Percentiles rank a stretch among this genome's conserved stretches.
phyloP scores from a whole-genome alignment of 2,113 vertebrate genomes.

The Crocuta crocuta region DNA sequence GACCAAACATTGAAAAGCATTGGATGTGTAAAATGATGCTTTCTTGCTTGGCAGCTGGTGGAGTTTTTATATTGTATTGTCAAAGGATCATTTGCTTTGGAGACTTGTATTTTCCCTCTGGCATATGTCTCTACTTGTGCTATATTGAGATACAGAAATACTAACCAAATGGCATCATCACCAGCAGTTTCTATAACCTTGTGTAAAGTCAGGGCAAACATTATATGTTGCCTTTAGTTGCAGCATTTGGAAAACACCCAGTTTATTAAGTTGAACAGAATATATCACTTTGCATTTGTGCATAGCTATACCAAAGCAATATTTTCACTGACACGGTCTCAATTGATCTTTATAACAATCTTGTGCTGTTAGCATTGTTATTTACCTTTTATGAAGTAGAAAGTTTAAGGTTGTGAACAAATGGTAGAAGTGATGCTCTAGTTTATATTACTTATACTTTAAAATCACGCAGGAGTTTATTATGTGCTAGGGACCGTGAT shows the following conservation, averaged over 20 bases:
- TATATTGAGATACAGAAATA: not conserved
- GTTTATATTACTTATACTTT: not conserved
- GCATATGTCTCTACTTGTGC: not conserved
- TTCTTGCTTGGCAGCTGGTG: not conserved
- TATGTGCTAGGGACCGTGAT: not conserved
- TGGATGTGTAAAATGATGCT: not conserved
- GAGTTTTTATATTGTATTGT: not conserved
- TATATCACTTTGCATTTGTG: not conserved
- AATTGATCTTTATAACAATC: not conserved
- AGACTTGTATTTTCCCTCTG: not conserved
- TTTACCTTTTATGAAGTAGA: conserved; percentile 10
- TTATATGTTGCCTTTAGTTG: not conserved
- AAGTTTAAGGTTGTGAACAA: conserved; percentile 24
- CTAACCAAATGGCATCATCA: not conserved
- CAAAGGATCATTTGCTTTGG: conserved; percentile 1
- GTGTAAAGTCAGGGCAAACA: not conserved
- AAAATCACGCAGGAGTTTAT: conserved; percentile 10
- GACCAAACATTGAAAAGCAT: not conserved
- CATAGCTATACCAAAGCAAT: not conserved
- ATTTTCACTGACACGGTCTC: conserved; percentile 25
- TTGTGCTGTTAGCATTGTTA: not conserved
- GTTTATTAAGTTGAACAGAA: not conserved
- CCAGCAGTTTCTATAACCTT: not conserved
- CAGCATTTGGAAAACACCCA: conserved; percentile 26
- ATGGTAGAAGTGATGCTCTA: not conserved